These are phyloP conservation scores for Cynodonichthys magdalenae DNA, from an alignment of 2,797 vertebrate species.

Conservation along the genomic window DNA sequence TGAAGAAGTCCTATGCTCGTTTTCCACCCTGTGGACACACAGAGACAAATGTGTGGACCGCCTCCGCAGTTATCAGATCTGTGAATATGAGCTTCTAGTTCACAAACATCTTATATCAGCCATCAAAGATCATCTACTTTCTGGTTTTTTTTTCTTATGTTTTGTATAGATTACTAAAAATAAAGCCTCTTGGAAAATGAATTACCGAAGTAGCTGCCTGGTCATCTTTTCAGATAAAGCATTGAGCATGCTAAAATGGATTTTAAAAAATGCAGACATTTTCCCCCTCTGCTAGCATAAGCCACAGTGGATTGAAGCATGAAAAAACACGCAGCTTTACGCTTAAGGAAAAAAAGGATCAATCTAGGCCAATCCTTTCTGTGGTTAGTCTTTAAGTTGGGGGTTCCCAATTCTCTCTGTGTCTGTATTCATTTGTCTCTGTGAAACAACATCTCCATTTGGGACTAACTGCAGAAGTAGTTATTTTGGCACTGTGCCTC, in stretches of 20 bases:
- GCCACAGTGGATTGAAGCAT: slow-evolving; percentile 17
- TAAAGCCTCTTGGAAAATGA: slow-evolving; percentile 4
- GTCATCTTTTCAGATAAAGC: slow-evolving; percentile 13
- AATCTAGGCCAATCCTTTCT: slow-evolving; percentile 22
- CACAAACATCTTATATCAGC: neutral
- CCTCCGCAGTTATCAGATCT: neutral
- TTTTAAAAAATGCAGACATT: slow-evolving; percentile 4
- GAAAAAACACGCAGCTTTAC: slow-evolving; percentile 26
- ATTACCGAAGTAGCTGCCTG: neutral
- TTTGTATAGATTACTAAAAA: slow-evolving; percentile 8
- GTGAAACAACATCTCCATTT: slow-evolving; percentile 30
- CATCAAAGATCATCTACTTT: neutral
- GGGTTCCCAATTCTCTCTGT: slow-evolving; percentile 34
- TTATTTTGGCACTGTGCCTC: slow-evolving; percentile 38
- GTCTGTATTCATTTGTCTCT: slow-evolving; percentile 47
- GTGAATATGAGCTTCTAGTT: slow-evolving; percentile 1
- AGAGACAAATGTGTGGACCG: neutral
- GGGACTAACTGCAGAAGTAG: slow-evolving; percentile 32
- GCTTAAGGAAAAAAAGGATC: slow-evolving; percentile 8
- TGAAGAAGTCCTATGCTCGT: neutral
- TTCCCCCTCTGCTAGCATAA: slow-evolving; percentile 7
- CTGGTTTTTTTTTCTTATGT: neutral
- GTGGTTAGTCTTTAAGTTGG: slow-evolving; percentile 37
- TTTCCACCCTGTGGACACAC: neutral
- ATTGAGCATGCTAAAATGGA: slow-evolving; percentile 6